Percentiles rank a stretch among this genome's conserved stretches.
phyloP scores from a whole-genome alignment of 2,113 vertebrate species.

The Baryphthengus martii region DNA sequence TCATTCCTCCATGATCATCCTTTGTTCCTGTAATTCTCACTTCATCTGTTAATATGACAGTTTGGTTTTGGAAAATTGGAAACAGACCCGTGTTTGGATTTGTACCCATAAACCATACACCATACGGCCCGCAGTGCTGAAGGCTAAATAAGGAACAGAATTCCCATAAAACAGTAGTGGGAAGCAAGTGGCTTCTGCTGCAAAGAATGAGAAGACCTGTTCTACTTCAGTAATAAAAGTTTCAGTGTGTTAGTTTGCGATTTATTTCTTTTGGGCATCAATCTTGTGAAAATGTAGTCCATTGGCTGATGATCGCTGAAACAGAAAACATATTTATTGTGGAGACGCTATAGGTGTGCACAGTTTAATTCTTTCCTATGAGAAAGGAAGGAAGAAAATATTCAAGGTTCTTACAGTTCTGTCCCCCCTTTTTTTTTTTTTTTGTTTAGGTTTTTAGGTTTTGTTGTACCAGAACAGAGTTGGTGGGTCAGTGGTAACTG shows the following conservation, averaged over 20 bases:
- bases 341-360: background rate
- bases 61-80: background rate
- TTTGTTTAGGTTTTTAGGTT: constrained; percentile 5
- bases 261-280: background rate
- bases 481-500: background rate
- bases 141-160: constrained; percentile 12
- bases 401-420: background rate
- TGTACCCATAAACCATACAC: background rate
- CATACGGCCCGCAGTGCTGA: background rate
- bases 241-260: background rate
- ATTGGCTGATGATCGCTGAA: background rate
- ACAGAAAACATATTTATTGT: background rate
- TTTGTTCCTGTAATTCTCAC: background rate
- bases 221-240: background rate
- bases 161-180: background rate
- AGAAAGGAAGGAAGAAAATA: background rate
- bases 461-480: background rate
- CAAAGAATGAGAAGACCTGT: background rate
- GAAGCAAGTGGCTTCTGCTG: background rate
- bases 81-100: background rate
- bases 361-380: background rate
- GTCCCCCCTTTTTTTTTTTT: too few species aligned
- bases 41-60: background rate
- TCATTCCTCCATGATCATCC: background rate
- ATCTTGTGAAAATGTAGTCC: background rate